Conservation (phyloP, 2,888 invertebrate species). For the Crepidodera aurea region DNA sequence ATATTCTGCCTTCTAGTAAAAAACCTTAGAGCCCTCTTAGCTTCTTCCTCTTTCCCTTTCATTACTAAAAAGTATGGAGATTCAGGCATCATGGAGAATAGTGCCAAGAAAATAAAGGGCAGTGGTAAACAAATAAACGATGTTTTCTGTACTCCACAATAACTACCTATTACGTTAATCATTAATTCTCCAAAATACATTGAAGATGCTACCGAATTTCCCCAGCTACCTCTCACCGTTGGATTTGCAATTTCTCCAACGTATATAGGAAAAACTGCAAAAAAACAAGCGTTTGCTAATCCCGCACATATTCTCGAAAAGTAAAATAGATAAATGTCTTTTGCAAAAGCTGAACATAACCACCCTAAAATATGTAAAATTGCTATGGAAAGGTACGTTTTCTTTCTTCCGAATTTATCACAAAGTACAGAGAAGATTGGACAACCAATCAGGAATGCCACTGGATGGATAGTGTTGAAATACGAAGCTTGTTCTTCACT, state of each 20-base stretch:
- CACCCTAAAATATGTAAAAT: slow-evolving; percentile 49
- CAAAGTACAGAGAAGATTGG: slow-evolving; percentile 47
- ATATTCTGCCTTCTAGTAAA: slow-evolving; percentile 47
- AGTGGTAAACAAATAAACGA: slow-evolving; percentile 67
- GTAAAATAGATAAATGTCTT: slow-evolving; percentile 50
- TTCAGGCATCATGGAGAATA: slow-evolving; percentile 70
- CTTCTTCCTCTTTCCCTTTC: slow-evolving; percentile 46
- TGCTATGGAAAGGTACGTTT: slow-evolving; percentile 45
- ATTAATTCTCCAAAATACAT: slow-evolving; percentile 50
- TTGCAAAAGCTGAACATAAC: slow-evolving; percentile 44
- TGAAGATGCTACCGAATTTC: slow-evolving; percentile 46
- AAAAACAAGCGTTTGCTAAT: slow-evolving; percentile 47
- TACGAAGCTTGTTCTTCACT: slow-evolving; percentile 54
- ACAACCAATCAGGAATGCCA: slow-evolving; percentile 45
- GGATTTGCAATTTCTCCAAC: slow-evolving; percentile 52
- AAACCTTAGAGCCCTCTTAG: slow-evolving; percentile 45
- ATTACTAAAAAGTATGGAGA: slow-evolving; percentile 51
- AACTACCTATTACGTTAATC: slow-evolving; percentile 65
- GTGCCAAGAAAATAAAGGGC: slow-evolving; percentile 66
- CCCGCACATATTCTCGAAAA: slow-evolving; percentile 48
- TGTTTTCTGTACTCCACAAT: slow-evolving; percentile 63
- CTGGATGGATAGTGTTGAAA: slow-evolving; percentile 51
- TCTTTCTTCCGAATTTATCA: slow-evolving; percentile 51
- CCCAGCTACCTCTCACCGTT: slow-evolving; percentile 52
- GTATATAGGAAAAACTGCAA: slow-evolving; percentile 48